Base-by-base conservation (phyloP, 2,797 vertebrate species). In the Arremon aurantiirostris region DNA sequence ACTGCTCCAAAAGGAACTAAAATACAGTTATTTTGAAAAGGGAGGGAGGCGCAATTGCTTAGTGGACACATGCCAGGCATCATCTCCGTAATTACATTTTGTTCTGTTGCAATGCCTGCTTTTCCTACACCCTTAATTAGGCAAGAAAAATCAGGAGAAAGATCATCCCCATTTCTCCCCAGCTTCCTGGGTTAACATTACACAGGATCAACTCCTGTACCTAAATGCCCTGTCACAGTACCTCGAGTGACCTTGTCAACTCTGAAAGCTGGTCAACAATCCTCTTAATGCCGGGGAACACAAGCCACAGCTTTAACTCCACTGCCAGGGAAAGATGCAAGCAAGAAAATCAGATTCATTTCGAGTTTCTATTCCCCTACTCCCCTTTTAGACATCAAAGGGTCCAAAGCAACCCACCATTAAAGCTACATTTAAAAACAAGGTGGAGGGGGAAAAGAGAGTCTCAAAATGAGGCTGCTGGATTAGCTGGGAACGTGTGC, bases 231-330 rank as follows among this genome's bases (percentile, higher is more conserved):
- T 90, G 81, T 93, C 78, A 82, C 86, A 81, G 68, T 83, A 97
- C 97, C 96, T 97, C 60, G 19, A 83, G 86, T 96, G 95, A 98
- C 97, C 97, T 96, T 96, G 92, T 95, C 93, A 96, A 96, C 95
- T 94, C 94, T 75, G 57, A 95, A 96, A 97, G 96, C 93, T 73
- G 93, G 95, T 91, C 93, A 96, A 89, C 86, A 97, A 96, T 97
- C 95, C 94, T 93, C 95, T 97, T 97, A 95, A 92, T 86, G 70
- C 87, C 0, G 35, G 34, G 80, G 82, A 94, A 75, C 94, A 60
- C 88, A 80, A 92, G 88, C 83, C 92, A 59, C 44, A 46, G 87
- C 39, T 94, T 92, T 90, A 90, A 59, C 52, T 86, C 70, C 3
- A 2, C 37, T 14, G 57, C 79, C 52, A 47, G 60, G 53, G 79